These are phyloP conservation scores for Drosophila burlai DNA, from an alignment of 1,140 invertebrate genomes.

Conservation along the genomic window DNA sequence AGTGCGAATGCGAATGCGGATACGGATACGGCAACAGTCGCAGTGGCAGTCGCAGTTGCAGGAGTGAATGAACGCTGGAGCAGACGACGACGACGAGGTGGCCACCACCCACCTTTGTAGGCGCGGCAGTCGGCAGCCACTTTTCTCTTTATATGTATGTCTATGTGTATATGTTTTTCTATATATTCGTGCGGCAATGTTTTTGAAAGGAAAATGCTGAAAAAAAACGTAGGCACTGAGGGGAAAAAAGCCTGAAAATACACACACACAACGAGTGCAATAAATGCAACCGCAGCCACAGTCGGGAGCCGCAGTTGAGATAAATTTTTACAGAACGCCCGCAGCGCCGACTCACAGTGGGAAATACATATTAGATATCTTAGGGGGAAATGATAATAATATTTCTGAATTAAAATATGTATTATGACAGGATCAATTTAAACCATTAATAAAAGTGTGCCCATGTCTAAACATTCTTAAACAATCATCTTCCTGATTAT, in stretches of 20 bases:
- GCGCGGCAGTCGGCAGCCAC: conserved; percentile 66
- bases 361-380: too few species aligned
- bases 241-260: conserved; percentile 35
- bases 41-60: conserved; percentile 23
- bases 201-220: conserved; percentile 76
- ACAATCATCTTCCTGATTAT: too few species aligned
- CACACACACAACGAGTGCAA: conserved; percentile 64
- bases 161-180: conserved; percentile 53
- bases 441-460: too few species aligned
- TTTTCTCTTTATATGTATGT: conserved; percentile 42
- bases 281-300: conserved; percentile 70
- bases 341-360: conserved; percentile 42
- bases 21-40: conserved; percentile 30
- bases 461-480: too few species aligned
- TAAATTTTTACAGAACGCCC: conserved; percentile 51
- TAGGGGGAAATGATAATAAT: not conserved
- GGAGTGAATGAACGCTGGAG: conserved; percentile 81
- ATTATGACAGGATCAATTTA: too few species aligned
- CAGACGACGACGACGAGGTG: conserved; percentile 52
- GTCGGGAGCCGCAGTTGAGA: conserved; percentile 58
- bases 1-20: not conserved
- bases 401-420: too few species aligned
- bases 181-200: conserved; percentile 63
- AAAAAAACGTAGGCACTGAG: conserved; percentile 44
- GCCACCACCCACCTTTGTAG: conserved; percentile 55